A percentile compares a stretch with the other conserved stretches of the same genome.
These are phyloP conservation scores for Epizoanthus stellaris DNA, from an alignment of 92 coral and sea anemone genomes.

Conservation along the genomic window DNA sequence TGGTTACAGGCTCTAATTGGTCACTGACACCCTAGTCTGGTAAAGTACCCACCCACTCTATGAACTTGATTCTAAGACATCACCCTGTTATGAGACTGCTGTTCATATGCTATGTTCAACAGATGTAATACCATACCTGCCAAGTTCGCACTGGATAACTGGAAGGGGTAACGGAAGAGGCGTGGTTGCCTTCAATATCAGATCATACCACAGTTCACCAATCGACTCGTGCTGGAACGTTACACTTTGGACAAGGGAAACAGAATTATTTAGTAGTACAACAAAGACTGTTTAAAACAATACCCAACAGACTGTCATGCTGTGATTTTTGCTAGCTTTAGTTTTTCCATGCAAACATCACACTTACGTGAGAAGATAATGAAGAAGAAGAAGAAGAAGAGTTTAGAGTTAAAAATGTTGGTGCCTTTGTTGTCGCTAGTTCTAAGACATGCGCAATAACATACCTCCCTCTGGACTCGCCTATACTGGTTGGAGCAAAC, in stretches of 20 bases:
- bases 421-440: neutral
- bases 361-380: too few relatives aligned
- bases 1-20: too few relatives aligned
- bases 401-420: neutral
- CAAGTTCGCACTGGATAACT: slow-evolving; percentile 86
- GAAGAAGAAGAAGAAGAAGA: too few relatives aligned
- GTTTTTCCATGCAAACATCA: too few relatives aligned
- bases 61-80: too few relatives aligned
- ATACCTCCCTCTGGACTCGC: slow-evolving; percentile 91
- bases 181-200: slow-evolving; percentile 79
- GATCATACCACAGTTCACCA: slow-evolving; percentile 96
- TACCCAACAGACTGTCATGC: too few relatives aligned
- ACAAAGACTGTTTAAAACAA: too few relatives aligned
- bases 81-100: too few relatives aligned
- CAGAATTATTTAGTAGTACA: neutral
- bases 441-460: neutral
- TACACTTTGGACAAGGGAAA: slow-evolving; percentile 63
- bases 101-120: too few relatives aligned
- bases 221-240: slow-evolving; percentile 87
- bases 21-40: too few relatives aligned
- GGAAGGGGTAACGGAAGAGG: slow-evolving; percentile 90
- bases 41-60: too few relatives aligned
- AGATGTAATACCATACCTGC: slow-evolving; percentile 64
- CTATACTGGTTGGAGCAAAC: slow-evolving; percentile 87
- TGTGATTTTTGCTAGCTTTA: too few relatives aligned